These are phyloP conservation scores for Seladonia tumulorum DNA, from an alignment of 2,888 invertebrate species.

Conservation along the genomic window DNA sequence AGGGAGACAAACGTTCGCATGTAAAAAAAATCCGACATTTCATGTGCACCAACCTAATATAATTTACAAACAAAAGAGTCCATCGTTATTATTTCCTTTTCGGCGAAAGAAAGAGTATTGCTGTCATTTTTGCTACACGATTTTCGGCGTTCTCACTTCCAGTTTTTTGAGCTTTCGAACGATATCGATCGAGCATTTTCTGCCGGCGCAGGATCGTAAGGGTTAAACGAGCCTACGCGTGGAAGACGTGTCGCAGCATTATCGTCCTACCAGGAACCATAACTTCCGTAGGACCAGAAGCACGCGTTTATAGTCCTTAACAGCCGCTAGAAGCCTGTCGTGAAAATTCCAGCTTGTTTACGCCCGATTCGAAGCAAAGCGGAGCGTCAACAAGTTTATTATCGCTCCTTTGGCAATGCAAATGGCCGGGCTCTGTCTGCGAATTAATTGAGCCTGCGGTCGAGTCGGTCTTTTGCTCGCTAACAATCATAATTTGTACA, in stretches of 20 bases:
- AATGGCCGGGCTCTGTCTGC: not conserved
- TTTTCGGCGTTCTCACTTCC: too few species aligned
- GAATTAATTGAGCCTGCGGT: not conserved
- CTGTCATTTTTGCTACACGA: too few species aligned
- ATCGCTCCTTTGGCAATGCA: not conserved
- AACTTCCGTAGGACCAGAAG: not conserved
- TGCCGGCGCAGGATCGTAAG: not conserved
- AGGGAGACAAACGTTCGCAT: too few species aligned
- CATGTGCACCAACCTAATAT: too few species aligned
- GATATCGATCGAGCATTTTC: too few species aligned
- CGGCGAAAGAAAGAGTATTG: too few species aligned
- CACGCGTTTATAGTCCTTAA: slow-evolving; percentile 8
- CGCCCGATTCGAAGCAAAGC: not conserved
- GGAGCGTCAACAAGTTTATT: not conserved
- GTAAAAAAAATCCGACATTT: too few species aligned
- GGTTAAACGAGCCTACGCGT: not conserved
- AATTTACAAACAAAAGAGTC: too few species aligned
- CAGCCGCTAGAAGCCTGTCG: not conserved
- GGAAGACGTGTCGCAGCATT: not conserved
- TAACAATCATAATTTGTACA: too few species aligned
- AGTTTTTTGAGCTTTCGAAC: too few species aligned
- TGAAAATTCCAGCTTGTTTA: slow-evolving; percentile 17
- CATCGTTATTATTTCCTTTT: too few species aligned
- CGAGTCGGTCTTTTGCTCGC: too few species aligned
- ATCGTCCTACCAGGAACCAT: not conserved